Base-by-base conservation (phyloP, 53 echinoderm and acorn worm genomes). In the Luidia sarsii region DNA sequence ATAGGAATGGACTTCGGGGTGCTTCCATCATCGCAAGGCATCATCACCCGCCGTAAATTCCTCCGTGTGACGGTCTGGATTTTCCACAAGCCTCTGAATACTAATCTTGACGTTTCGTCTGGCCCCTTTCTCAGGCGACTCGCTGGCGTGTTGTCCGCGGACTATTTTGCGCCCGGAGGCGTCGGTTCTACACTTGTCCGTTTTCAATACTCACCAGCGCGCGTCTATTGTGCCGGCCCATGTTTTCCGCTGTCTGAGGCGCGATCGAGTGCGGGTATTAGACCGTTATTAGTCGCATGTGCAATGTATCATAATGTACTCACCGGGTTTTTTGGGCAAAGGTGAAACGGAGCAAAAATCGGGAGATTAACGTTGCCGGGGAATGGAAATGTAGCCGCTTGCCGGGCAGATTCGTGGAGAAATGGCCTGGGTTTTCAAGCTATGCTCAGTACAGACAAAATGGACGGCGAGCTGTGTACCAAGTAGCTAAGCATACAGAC, bases 401-500 rank as follows among this genome's bases (percentile, higher is more conserved):
- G 72, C 72, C 34, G 39, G 72, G 34, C 72, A 38, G 72, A 39
- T 55, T 72, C 55, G 72, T 38, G 54, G 25, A 53, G 72, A 72
- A 54, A 72, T 72, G 72, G 72, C 72, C 33, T 41, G 11, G 6
- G 41, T 72, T 72, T 72, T 68, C 15, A 68, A 68, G 82, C 65
- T 39, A 41, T 21, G 45, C 56, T 50, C 27, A 39, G 37, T n/a
- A 82, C 54, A 82, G 68, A 67, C 68, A 82, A 62, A 66, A 69
- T 69, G 83, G 66, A 60, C 68, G 66, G 14, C 35, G 57, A 57
- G 35, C 59, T 86, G 80, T 86, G 86, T 86, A 86, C 86, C 67
- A 71, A 86, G 86, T 80, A 86, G 86, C 70, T 86, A 70, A 80
- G 79, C 68, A 86, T 79, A 86, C 86, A 86, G 27, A 57, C 48